Evolutionary conservation across 2,888 invertebrate genomes (phyloP).

Genomic region (Drosophila engyochracea): DNA sequence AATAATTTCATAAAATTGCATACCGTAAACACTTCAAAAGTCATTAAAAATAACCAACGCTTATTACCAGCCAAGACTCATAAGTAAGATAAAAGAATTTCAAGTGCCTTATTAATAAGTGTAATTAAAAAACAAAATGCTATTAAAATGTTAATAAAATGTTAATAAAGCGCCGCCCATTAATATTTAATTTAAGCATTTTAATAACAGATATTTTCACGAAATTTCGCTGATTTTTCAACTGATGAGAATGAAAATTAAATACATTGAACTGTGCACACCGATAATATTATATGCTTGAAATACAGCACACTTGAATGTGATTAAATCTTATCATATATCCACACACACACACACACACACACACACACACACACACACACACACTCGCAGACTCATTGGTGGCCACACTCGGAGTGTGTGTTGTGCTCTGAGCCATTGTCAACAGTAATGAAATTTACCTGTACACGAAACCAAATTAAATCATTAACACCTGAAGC

Average conservation of each 20-base stretch:
- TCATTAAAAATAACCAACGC: background rate
- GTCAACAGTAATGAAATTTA: constrained; percentile 80
- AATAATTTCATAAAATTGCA: background rate
- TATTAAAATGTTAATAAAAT: constrained; percentile 35
- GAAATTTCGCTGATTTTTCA: constrained; percentile 31
- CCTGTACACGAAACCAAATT: constrained; percentile 77
- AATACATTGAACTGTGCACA: constrained; percentile 35
- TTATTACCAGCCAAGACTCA: background rate
- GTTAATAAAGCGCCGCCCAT: constrained; percentile 37
- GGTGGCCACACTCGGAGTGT: constrained; percentile 8
- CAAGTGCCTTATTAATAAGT: constrained; percentile 21
- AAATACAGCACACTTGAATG: constrained; percentile 48
- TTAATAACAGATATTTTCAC: constrained; percentile 24
- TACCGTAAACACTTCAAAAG: background rate
- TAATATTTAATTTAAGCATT: constrained; percentile 37
- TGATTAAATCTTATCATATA: constrained; percentile 71
- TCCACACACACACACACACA: constrained; percentile 37
- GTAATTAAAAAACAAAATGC: constrained; percentile 8
- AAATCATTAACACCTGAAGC: constrained; percentile 82
- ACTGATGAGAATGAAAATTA: constrained; percentile 30
- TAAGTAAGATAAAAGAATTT: background rate
- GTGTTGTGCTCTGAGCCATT: constrained; percentile 53
- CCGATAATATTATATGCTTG: constrained; percentile 50
- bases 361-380: constrained; percentile 35
- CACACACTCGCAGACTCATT: constrained; percentile 14